A percentile compares a stretch with the other conserved stretches of the same genome.
phyloP scores from a whole-genome alignment of 2,888 invertebrate genomes.

The Fragum sueziense region DNA sequence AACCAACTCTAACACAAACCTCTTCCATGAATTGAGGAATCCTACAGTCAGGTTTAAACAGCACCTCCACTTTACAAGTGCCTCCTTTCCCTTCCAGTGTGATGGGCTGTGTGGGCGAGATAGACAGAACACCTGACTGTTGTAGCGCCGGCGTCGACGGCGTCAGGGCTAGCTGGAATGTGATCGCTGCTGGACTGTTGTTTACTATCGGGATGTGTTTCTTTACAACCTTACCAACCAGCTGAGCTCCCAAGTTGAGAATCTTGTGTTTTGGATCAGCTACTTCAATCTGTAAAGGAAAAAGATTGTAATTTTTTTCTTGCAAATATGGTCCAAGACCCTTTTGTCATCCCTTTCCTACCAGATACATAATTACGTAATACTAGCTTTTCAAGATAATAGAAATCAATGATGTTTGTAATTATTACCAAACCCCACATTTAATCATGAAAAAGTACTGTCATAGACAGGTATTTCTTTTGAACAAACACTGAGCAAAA shows the following conservation, averaged over 20 bases:
- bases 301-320: too few species aligned
- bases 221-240: conserved; percentile 78
- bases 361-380: too few species aligned
- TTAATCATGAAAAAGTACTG: too few species aligned
- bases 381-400: too few species aligned
- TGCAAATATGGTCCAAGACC: too few species aligned
- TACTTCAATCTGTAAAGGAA: conserved; percentile 78
- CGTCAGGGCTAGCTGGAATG: conserved; percentile 79
- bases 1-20: too few species aligned
- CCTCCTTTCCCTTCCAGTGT: conserved; percentile 78
- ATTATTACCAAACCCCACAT: too few species aligned
- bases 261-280: conserved; percentile 79
- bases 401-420: too few species aligned
- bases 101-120: conserved; percentile 76
- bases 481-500: too few species aligned
- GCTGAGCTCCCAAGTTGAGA: conserved; percentile 79
- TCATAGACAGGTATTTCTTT: too few species aligned
- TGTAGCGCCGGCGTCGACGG: conserved; percentile 77
- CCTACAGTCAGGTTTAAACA: conserved; percentile 78
- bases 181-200: conserved; percentile 80
- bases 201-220: conserved; percentile 80
- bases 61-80: conserved; percentile 78
- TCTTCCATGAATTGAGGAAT: conserved; percentile 82
- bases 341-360: too few species aligned
- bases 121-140: conserved; percentile 72